These are phyloP conservation scores for Takifugu rubripes DNA, from an alignment of 2,797 vertebrate genomes.

Conservation along the genomic window DNA sequence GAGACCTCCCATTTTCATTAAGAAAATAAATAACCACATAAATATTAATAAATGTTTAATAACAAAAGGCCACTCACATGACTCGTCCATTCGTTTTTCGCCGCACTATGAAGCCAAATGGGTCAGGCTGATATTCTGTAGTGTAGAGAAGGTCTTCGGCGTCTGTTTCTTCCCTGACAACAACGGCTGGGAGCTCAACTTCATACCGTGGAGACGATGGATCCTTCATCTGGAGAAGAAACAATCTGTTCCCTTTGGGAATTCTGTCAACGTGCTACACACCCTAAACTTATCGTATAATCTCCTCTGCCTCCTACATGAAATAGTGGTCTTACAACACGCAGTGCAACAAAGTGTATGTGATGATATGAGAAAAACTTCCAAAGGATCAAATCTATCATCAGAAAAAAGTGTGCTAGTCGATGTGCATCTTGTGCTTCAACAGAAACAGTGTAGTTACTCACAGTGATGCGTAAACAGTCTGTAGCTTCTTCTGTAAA, in stretches of 20 bases:
- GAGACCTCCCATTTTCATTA: neutral
- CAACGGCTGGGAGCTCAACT: slow-evolving; percentile 75
- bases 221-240: slow-evolving; percentile 80
- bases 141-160: slow-evolving; percentile 64
- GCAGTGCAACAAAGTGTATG: too few relatives aligned
- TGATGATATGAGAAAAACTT: too few relatives aligned
- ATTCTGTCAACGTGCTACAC: too few relatives aligned
- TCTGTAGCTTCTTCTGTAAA: slow-evolving; percentile 69
- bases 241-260: neutral
- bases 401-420: too few relatives aligned
- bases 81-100: slow-evolving; percentile 76
- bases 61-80: slow-evolving; percentile 77
- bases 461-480: slow-evolving; percentile 77
- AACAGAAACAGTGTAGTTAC: slow-evolving; percentile 6
- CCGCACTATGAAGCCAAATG: slow-evolving; percentile 84
- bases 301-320: too few relatives aligned
- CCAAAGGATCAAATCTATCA: too few relatives aligned
- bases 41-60: too few relatives aligned
- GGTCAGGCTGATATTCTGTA: slow-evolving; percentile 75
- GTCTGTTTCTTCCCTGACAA: slow-evolving; percentile 28
- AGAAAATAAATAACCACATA: too few relatives aligned
- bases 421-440: too few relatives aligned
- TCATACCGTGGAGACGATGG: slow-evolving; percentile 81
- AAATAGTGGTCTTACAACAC: too few relatives aligned
- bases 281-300: too few relatives aligned